Conservation (phyloP, 2,888 invertebrate genomes). For the Synanthedon formicaeformis region DNA sequence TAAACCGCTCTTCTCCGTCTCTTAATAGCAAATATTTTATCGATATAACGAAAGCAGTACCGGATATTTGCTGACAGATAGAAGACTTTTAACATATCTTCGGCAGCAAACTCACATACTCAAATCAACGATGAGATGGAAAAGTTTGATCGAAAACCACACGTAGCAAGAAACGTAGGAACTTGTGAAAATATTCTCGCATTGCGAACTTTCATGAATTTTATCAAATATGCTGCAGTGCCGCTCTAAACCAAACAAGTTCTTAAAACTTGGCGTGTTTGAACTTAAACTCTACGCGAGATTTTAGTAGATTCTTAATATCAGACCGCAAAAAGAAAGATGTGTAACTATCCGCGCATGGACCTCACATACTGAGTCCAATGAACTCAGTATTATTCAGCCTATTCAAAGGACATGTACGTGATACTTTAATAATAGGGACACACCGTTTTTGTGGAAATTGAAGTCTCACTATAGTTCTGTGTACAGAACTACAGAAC, state of each 20-base stretch:
- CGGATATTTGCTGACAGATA: background rate
- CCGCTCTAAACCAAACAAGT: constrained; percentile 42
- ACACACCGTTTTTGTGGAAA: too few relatives aligned
- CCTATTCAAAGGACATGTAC: too few relatives aligned
- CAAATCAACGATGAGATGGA: constrained; percentile 32
- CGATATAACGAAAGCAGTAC: background rate
- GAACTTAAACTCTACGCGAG: constrained; percentile 25
- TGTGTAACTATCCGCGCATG: too few relatives aligned
- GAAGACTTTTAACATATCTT: constrained; percentile 15
- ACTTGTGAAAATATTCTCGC: constrained; percentile 41
- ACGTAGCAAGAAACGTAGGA: constrained; percentile 41
- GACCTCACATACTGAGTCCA: too few relatives aligned
- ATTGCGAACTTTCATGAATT: constrained; percentile 40
- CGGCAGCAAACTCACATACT: constrained; percentile 11
- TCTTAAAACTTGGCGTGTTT: constrained; percentile 40
- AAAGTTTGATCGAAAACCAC: constrained; percentile 64
- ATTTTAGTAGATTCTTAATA: constrained; percentile 56
- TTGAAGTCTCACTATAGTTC: too few relatives aligned
- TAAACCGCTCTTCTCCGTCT: background rate
- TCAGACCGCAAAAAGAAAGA: background rate
- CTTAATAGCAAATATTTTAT: background rate
- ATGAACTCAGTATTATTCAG: too few relatives aligned
- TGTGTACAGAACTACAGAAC: too few relatives aligned
- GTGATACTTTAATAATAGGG: too few relatives aligned
- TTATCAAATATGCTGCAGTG: constrained; percentile 48